These are phyloP conservation scores for Archocentrus centrarchus DNA, from an alignment of 2,113 vertebrate species.

Conservation along the genomic window DNA sequence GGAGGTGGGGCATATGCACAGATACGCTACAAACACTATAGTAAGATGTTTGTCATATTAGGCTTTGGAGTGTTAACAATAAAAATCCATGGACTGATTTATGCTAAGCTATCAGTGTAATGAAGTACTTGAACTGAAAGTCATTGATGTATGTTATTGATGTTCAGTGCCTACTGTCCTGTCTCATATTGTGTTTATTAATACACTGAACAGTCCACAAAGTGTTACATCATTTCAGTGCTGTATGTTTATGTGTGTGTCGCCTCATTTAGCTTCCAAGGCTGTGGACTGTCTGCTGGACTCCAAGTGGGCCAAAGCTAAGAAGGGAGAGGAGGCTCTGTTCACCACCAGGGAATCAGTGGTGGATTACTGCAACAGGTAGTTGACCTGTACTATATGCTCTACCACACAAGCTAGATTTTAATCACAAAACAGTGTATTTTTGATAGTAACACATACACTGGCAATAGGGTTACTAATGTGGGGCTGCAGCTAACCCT, in stretches of 20 bases:
- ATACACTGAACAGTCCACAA: background rate
- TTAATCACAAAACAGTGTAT: background rate
- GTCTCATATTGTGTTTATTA: background rate
- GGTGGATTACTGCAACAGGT: slow-evolving; percentile 98
- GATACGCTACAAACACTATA: too few species aligned
- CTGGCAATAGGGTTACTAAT: background rate
- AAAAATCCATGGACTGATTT: background rate
- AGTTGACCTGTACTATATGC: background rate
- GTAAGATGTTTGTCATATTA: too few species aligned
- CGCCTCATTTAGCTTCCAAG: slow-evolving; percentile 87
- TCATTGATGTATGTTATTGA: too few species aligned
- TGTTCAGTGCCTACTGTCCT: background rate
- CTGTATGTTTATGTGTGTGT: slow-evolving; percentile 8
- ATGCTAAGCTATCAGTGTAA: background rate
- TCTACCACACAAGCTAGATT: background rate
- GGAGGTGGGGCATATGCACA: too few species aligned
- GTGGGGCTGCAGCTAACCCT: background rate
- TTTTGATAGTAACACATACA: background rate
- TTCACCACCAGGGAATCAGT: slow-evolving; percentile 96
- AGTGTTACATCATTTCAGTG: background rate
- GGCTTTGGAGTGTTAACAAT: background rate
- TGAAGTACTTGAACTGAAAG: too few species aligned
- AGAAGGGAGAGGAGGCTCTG: slow-evolving; percentile 94
- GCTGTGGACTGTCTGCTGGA: slow-evolving; percentile 97
- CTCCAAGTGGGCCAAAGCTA: slow-evolving; percentile 98